These are phyloP conservation scores for Melitaea cinxia DNA, from an alignment of 1,140 invertebrate species.

Conservation along the genomic window DNA sequence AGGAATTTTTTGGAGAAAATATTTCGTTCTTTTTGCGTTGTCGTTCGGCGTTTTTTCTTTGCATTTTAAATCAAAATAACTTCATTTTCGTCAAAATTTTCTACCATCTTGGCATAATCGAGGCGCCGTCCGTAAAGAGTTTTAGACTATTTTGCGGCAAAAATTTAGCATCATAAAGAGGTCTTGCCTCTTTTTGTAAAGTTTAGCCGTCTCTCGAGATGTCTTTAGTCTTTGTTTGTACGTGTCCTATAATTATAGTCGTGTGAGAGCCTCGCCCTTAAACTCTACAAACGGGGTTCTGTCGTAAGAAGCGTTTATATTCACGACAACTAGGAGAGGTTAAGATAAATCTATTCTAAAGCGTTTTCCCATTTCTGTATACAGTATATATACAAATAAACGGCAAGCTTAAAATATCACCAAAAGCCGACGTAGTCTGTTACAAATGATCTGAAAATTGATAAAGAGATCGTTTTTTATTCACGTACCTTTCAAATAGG, in stretches of 20 bases:
- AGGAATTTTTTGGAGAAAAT: constrained; percentile 56
- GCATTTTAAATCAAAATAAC: constrained; percentile 78
- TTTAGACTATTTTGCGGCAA: constrained; percentile 67
- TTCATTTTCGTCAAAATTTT: constrained; percentile 72
- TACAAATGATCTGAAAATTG: constrained; percentile 63
- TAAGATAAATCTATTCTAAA: not conserved
- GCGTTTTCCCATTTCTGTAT: not conserved
- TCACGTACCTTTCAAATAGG: constrained; percentile 58
- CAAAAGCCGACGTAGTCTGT: constrained; percentile 44
- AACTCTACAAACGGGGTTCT: not conserved
- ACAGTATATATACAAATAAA: not conserved
- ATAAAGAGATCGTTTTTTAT: constrained; percentile 60
- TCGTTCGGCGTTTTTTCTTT: constrained; percentile 60
- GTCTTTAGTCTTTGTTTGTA: constrained; percentile 21
- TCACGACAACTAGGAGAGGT: not conserved
- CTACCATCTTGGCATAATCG: constrained; percentile 70
- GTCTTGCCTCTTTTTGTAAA: constrained; percentile 50
- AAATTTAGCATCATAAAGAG: constrained; percentile 61
- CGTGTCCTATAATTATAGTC: constrained; percentile 18
- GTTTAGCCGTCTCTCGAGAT: constrained; percentile 39
- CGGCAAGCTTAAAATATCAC: constrained; percentile 7
- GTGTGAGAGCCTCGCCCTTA: not conserved
- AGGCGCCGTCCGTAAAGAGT: constrained; percentile 60
- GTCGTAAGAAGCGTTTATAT: not conserved
- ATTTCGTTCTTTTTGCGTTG: constrained; percentile 39